phyloP scores from a whole-genome alignment of 2,888 invertebrate species.

The Lochmaea capreae region DNA sequence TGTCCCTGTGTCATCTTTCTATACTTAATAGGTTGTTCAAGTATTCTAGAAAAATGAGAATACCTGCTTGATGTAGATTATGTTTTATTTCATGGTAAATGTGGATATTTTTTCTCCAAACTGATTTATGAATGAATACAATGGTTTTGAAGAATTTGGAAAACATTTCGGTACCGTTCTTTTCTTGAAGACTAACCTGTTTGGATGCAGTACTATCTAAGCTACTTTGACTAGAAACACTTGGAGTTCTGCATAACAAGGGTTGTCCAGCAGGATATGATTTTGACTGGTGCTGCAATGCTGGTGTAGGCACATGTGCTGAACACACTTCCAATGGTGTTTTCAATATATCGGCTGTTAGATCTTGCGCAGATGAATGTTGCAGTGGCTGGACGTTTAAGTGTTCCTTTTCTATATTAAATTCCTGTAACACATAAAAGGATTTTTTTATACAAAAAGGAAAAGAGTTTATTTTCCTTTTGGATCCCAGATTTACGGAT shows the following conservation, averaged over 20 bases:
- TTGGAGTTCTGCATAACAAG: constrained; percentile 80
- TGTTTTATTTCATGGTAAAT: too few species aligned
- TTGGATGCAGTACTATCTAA: constrained; percentile 76
- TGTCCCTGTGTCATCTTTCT: too few species aligned
- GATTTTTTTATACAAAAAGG: too few species aligned
- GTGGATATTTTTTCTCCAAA: too few species aligned
- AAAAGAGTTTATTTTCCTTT: too few species aligned
- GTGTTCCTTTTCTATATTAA: constrained; percentile 74
- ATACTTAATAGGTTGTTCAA: too few species aligned
- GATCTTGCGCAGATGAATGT: constrained; percentile 63
- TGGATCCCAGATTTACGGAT: too few species aligned
- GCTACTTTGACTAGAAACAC: constrained; percentile 86
- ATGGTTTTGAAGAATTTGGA: too few species aligned
- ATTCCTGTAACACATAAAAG: constrained; percentile 68
- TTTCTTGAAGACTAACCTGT: constrained; percentile 51
- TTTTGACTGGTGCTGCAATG: constrained; percentile 77
- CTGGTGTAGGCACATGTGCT: constrained; percentile 61
- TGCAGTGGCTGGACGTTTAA: constrained; percentile 73
- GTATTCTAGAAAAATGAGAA: too few species aligned
- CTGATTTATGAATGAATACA: too few species aligned
- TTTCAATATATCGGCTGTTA: constrained; percentile 63
- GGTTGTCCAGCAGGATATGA: constrained; percentile 68
- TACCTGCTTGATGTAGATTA: too few species aligned
- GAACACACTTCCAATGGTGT: constrained; percentile 71
- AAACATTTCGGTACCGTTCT: too few species aligned